Evolutionary conservation across 2,888 invertebrate species (phyloP).

Genomic region (Mylabris sibirica): DNA sequence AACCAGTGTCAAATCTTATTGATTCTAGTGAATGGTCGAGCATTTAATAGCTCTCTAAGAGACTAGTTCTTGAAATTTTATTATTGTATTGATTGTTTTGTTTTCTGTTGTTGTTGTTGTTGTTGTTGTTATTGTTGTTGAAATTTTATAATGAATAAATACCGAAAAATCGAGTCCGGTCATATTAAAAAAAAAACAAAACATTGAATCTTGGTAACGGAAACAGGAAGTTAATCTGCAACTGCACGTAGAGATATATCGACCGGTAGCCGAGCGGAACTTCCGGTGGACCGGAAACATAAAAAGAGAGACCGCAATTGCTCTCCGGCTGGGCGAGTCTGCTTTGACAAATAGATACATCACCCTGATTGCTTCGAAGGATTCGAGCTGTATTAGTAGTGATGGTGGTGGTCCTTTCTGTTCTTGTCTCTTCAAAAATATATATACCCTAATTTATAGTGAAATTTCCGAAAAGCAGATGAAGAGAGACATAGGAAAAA

Average conservation of each 20-base stretch:
- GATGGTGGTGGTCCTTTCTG: constrained; percentile 27
- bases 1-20: constrained; percentile 15
- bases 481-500: neutral
- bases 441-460: constrained; percentile 26
- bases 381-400: constrained; percentile 19
- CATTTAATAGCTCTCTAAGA: neutral
- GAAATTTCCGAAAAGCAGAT: neutral
- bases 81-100: neutral
- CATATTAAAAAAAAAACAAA: constrained; percentile 43
- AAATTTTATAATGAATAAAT: constrained; percentile 27
- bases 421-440: constrained; percentile 20
- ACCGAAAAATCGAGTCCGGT: constrained; percentile 45
- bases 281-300: constrained; percentile 63
- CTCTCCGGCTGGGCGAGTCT: constrained; percentile 54
- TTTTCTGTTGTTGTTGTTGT: neutral
- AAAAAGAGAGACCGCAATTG: constrained; percentile 61
- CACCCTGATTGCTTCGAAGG: constrained; percentile 36
- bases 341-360: constrained; percentile 57
- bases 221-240: constrained; percentile 63
- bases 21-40: constrained; percentile 12
- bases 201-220: constrained; percentile 56
- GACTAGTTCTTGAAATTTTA: constrained; percentile 10
- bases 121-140: neutral
- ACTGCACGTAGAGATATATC: constrained; percentile 62
- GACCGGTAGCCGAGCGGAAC: constrained; percentile 62